Percentiles rank a stretch among this genome's conserved stretches.
Conservation (phyloP, 1,140 invertebrate genomes). For the Thaumatotibia leucotreta region DNA sequence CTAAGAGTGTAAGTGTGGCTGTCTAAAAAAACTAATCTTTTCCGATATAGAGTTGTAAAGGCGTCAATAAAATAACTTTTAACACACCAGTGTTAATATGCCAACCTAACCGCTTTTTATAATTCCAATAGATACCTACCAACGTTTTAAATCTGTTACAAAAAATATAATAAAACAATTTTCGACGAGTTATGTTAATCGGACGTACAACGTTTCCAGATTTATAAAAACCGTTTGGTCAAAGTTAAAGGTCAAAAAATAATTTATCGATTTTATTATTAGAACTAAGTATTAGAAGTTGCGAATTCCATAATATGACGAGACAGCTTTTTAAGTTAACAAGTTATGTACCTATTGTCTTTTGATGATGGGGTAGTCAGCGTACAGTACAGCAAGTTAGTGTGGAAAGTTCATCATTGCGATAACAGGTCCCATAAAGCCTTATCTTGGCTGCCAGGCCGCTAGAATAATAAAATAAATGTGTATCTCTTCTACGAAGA, state of each 20-base stretch:
- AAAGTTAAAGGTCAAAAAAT: not conserved
- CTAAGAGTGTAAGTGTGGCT: not conserved
- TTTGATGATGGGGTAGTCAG: not conserved
- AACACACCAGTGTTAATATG: slow-evolving; percentile 46
- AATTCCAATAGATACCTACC: slow-evolving; percentile 4
- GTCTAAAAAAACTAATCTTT: slow-evolving; percentile 5
- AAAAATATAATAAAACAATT: slow-evolving; percentile 12
- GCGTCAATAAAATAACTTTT: slow-evolving; percentile 45
- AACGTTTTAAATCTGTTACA: slow-evolving; percentile 12
- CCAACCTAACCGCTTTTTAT: slow-evolving; percentile 21
- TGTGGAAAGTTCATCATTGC: slow-evolving; percentile 59
- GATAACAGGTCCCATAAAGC: slow-evolving; percentile 58
- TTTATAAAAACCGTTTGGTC: not conserved
- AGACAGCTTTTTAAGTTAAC: not conserved
- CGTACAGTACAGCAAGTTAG: slow-evolving; percentile 5
- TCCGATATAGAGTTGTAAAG: slow-evolving; percentile 21
- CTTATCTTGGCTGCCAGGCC: slow-evolving; percentile 57
- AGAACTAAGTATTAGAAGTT: no score
- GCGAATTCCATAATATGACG: not conserved
- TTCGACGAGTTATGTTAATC: slow-evolving; percentile 11
- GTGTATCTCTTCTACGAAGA: slow-evolving; percentile 68
- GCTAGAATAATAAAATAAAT: slow-evolving; percentile 68
- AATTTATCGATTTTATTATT: not conserved
- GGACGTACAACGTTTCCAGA: not conserved
- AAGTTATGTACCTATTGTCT: not conserved